These are phyloP conservation scores for Gymnarchus niloticus DNA, from an alignment of 2,113 vertebrate species.

Conservation along the genomic window DNA sequence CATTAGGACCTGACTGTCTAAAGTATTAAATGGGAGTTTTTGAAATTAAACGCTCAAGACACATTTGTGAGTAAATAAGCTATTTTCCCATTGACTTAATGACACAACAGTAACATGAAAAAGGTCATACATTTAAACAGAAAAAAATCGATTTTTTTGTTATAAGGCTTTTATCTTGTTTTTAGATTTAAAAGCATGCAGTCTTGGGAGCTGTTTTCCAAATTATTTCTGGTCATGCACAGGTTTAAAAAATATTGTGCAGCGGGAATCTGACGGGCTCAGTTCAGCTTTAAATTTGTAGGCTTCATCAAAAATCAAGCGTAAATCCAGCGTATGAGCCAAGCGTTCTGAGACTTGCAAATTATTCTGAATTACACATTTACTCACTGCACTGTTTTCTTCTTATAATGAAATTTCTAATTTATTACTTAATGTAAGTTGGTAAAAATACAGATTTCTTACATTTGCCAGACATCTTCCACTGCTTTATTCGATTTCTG, in stretches of 20 bases:
- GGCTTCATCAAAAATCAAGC: background rate
- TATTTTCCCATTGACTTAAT: background rate
- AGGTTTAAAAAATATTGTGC: background rate
- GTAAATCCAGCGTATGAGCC: too few species aligned
- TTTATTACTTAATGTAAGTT: background rate
- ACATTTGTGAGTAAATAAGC: background rate
- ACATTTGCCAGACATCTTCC: background rate
- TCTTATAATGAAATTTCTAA: background rate
- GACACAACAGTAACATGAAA: background rate
- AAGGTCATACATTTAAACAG: background rate
- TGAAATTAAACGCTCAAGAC: background rate
- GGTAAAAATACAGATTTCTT: background rate
- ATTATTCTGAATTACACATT: background rate
- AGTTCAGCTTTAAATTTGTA: background rate
- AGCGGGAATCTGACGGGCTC: background rate
- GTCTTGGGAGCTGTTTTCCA: background rate
- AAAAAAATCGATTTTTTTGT: too few species aligned
- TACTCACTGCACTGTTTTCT: background rate
- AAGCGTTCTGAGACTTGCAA: too few species aligned
- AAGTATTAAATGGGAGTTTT: background rate
- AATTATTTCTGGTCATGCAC: background rate
- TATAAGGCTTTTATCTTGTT: too few species aligned
- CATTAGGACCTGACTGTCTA: background rate
- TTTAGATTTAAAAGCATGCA: background rate
- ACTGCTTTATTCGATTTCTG: background rate